A percentile compares a stretch with the other conserved stretches of the same genome.
Conservation (phyloP, 1,140 invertebrate species). For the Gryon sp. region DNA sequence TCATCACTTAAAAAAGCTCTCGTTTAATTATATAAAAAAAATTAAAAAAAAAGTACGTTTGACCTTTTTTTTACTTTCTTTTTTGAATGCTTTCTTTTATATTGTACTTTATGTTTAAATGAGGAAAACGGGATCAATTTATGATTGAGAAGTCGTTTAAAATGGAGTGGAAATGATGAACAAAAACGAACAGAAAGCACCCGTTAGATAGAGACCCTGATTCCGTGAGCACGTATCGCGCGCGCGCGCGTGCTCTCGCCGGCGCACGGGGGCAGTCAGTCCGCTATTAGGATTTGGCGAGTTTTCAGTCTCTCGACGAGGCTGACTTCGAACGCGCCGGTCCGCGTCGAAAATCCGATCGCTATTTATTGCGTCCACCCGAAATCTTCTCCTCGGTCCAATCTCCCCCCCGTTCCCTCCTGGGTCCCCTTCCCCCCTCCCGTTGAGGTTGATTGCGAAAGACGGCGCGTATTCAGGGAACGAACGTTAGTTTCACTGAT, state of each 20-base stretch:
- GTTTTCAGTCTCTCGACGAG: conserved; percentile 64
- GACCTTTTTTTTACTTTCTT: no score
- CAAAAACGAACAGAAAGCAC: conserved; percentile 30
- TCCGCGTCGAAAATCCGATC: conserved; percentile 32
- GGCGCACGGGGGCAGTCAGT: conserved; percentile 56
- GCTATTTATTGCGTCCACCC: neutral
- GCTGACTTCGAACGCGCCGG: conserved; percentile 47
- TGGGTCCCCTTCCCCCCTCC: neutral
- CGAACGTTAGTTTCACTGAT: neutral
- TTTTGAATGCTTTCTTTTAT: no score
- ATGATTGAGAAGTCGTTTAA: no score
- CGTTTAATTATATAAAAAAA: no score
- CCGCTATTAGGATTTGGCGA: conserved; percentile 65
- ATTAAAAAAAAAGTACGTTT: no score
- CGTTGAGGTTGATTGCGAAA: neutral
- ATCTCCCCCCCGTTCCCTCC: no score
- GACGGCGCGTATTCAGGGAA: neutral
- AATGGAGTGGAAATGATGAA: conserved; percentile 11
- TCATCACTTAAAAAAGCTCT: no score
- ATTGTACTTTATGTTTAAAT: no score
- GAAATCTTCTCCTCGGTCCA: no score
- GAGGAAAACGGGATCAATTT: no score
- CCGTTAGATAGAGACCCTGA: conserved; percentile 60
- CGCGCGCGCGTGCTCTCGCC: conserved; percentile 58
- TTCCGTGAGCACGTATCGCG: conserved; percentile 49